Conservation (phyloP, 2,797 vertebrate species). For the Glyptemys insculpta region DNA sequence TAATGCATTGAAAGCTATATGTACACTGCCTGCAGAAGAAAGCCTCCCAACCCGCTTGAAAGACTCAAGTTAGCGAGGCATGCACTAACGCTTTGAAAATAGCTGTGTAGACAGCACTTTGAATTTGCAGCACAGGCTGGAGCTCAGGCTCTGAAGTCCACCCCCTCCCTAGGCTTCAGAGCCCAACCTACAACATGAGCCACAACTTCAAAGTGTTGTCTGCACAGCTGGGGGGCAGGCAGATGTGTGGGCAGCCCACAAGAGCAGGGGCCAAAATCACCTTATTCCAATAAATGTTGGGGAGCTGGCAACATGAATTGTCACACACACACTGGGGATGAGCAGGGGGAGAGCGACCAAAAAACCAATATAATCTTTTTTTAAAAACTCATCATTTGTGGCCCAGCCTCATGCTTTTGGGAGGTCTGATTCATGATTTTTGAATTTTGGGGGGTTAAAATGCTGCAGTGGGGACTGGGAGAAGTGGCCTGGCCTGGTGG, state of each 20-base stretch:
- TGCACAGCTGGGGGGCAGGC: neutral
- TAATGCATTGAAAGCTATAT: neutral
- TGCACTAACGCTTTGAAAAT: neutral
- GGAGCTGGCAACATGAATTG: too few species aligned
- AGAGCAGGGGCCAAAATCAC: too few species aligned
- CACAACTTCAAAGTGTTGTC: neutral
- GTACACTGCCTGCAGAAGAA: neutral
- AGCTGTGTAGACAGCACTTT: neutral
- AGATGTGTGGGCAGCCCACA: neutral
- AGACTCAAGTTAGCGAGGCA: neutral
- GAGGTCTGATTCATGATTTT: too few species aligned
- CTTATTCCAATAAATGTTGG: too few species aligned
- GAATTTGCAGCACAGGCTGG: neutral
- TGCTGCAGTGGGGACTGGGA: too few species aligned
- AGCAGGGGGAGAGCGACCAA: too few species aligned
- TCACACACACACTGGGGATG: too few species aligned
- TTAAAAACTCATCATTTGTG: too few species aligned
- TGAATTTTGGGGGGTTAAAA: too few species aligned
- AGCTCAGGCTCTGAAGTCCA: neutral
- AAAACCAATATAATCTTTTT: too few species aligned
- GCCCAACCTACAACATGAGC: neutral
- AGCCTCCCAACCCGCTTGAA: neutral
- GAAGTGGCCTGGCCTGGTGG: too few species aligned
- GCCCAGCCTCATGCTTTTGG: too few species aligned
- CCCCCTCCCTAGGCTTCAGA: neutral